Evolutionary conservation across 1,140 invertebrate genomes (phyloP).

Genomic region (Branchinecta lynchi): DNA sequence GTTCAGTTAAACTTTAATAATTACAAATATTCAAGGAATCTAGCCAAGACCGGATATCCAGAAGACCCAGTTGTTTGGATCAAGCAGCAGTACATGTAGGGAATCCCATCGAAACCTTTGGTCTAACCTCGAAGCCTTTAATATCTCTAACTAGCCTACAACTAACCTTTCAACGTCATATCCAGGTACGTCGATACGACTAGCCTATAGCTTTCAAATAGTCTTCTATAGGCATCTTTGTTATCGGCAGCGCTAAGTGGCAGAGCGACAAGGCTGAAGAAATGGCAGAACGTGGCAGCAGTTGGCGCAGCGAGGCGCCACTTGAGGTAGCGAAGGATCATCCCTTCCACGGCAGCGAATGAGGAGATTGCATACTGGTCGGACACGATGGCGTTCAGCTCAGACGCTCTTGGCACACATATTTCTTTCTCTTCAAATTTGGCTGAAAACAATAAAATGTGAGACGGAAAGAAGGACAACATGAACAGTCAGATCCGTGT

Average conservation of each 20-base stretch:
- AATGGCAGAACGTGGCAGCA: background rate
- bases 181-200: no score
- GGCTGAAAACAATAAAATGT: slow-evolving; percentile 19
- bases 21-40: no score
- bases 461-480: background rate
- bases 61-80: no score
- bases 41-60: no score
- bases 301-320: slow-evolving; percentile 21
- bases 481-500: no score
- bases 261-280: background rate
- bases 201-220: background rate
- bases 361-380: slow-evolving; percentile 16
- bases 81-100: no score
- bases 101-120: no score
- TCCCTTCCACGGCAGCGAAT: slow-evolving; percentile 21
- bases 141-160: no score
- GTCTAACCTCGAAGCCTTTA: no score
- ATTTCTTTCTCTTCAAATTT: slow-evolving; percentile 23
- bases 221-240: background rate
- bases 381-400: slow-evolving; percentile 19
- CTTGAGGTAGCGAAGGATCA: slow-evolving; percentile 20
- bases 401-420: slow-evolving; percentile 21
- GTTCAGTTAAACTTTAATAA: no score
- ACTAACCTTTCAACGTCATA: no score
- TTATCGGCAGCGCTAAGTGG: background rate